These are phyloP conservation scores for Chaitophorus viminalis DNA, from an alignment of 2,888 invertebrate genomes.

Conservation along the genomic window DNA sequence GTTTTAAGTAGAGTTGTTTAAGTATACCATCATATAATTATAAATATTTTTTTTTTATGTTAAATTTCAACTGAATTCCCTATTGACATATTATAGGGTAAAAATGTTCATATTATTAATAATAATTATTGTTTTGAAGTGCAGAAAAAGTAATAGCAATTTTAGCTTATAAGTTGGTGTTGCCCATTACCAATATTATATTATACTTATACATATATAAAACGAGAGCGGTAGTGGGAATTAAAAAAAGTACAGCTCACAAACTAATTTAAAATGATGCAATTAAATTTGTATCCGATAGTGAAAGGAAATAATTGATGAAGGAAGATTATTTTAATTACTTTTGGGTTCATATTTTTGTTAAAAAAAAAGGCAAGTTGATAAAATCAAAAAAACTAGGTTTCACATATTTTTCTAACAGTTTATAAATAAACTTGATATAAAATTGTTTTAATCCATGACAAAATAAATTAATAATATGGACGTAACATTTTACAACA, in stretches of 20 bases:
- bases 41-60: background rate
- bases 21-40: background rate
- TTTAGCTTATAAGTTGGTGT: background rate
- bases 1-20: background rate
- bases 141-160: constrained; percentile 4
- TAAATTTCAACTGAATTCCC: background rate
- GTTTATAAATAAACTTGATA: constrained; percentile 15
- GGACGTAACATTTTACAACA: constrained; percentile 28
- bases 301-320: background rate
- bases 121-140: background rate
- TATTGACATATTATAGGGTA: background rate
- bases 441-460: constrained; percentile 28
- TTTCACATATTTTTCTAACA: background rate
- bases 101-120: constrained; percentile 9
- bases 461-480: constrained; percentile 42
- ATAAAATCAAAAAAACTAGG: background rate
- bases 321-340: background rate
- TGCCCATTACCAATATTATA: no score
- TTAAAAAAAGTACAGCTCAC: no score
- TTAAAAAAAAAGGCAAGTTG: background rate
- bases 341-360: background rate
- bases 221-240: no score
- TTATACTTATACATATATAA: no score
- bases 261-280: background rate
- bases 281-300: background rate